These are phyloP conservation scores for Pterophyllum scalare DNA, from an alignment of 2,113 vertebrate genomes.

Conservation along the genomic window DNA sequence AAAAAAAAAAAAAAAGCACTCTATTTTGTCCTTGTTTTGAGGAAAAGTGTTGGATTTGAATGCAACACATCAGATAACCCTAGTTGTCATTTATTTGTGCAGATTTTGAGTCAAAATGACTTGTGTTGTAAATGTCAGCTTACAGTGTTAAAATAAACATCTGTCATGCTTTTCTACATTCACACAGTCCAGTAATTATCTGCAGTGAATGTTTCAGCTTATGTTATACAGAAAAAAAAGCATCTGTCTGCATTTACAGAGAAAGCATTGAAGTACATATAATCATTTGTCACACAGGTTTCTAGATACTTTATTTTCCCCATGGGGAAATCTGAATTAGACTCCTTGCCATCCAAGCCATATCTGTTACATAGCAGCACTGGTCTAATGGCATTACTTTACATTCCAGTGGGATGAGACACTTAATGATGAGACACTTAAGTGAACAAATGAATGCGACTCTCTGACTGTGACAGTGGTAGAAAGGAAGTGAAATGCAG, in stretches of 20 bases:
- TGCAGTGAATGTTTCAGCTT: neutral
- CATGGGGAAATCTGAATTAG: neutral
- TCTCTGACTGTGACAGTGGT: neutral
- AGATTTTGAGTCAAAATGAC: neutral
- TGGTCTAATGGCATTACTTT: neutral
- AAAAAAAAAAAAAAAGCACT: too few species aligned
- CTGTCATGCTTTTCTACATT: neutral
- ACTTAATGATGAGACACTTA: neutral
- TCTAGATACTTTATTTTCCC: neutral
- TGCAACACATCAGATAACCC: neutral
- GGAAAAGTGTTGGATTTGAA: neutral
- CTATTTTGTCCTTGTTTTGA: neutral
- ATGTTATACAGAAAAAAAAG: neutral
- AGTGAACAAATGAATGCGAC: neutral
- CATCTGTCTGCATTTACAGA: neutral
- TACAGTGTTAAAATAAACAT: slow-evolving; percentile 1
- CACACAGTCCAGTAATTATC: neutral
- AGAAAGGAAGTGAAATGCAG: neutral
- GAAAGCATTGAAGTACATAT: neutral
- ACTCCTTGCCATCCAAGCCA: neutral
- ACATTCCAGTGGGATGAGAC: neutral
- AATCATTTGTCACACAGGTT: neutral
- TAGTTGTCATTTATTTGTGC: slow-evolving; percentile 32
- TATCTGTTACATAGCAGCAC: neutral
- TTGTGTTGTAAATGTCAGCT: neutral